These are phyloP conservation scores for Paramisgurnus dabryanus DNA, from an alignment of 2,113 vertebrate species.

Conservation along the genomic window DNA sequence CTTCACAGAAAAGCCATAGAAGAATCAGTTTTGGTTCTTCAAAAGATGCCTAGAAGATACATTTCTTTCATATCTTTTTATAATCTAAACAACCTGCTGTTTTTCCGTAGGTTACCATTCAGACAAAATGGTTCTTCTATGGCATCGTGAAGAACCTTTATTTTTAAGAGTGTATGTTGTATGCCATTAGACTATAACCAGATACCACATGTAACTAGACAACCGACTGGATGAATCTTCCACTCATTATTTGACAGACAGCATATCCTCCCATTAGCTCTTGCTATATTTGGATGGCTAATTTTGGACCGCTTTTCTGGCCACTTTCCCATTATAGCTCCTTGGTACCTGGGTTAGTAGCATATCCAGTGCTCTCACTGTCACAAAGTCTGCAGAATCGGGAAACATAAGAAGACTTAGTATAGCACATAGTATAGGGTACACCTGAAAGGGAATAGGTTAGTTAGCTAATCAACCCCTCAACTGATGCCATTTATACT, in stretches of 20 bases:
- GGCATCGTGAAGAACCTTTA: too few species aligned
- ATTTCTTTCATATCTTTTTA: too few species aligned
- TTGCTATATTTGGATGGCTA: slow-evolving; percentile 31
- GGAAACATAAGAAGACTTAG: slow-evolving; percentile 31
- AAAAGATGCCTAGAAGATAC: too few species aligned
- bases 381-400: slow-evolving; percentile 35
- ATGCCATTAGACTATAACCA: not conserved
- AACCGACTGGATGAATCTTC: not conserved
- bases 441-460: slow-evolving; percentile 26
- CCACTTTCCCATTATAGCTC: slow-evolving; percentile 46
- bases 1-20: too few species aligned
- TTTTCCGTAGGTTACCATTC: too few species aligned
- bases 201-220: not conserved
- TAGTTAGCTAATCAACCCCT: slow-evolving; percentile 28
- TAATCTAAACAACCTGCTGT: too few species aligned
- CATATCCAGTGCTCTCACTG: slow-evolving; percentile 12
- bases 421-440: slow-evolving; percentile 22
- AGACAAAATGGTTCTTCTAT: too few species aligned
- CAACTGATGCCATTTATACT: slow-evolving; percentile 27
- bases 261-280: not conserved
- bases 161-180: not conserved
- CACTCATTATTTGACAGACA: slow-evolving; percentile 28
- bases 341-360: slow-evolving; percentile 36
- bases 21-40: too few species aligned
- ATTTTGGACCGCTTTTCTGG: slow-evolving; percentile 39